Conservation (phyloP, 2,888 invertebrate species). For the Diarsia rubi region DNA sequence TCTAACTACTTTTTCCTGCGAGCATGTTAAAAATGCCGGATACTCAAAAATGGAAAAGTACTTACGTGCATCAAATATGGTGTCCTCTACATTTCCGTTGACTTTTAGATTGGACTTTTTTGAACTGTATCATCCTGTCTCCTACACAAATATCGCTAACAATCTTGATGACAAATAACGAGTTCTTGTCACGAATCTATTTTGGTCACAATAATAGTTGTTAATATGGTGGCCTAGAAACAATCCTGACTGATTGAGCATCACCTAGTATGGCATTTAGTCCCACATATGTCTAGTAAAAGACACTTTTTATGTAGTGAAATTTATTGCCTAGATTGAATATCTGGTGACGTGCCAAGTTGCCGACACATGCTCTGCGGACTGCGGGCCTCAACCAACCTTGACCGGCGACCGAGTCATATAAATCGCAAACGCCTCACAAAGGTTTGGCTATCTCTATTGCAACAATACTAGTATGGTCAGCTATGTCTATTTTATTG, state of each 20-base stretch:
- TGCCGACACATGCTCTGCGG: conserved; percentile 74
- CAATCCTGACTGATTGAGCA: conserved; percentile 41
- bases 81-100: conserved; percentile 52
- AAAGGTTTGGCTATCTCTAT: conserved; percentile 72
- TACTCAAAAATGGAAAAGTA: conserved; percentile 62
- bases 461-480: conserved; percentile 63
- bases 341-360: conserved; percentile 84
- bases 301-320: conserved; percentile 41
- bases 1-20: conserved; percentile 61
- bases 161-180: conserved; percentile 49
- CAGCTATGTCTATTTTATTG: conserved; percentile 53
- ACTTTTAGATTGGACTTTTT: conserved; percentile 36
- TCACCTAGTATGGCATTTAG: conserved; percentile 46
- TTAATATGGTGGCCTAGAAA: conserved; percentile 38
- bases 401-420: conserved; percentile 83
- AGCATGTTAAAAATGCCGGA: conserved; percentile 56
- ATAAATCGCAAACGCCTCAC: conserved; percentile 76
- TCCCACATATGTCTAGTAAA: conserved; percentile 41
- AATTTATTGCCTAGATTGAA: conserved; percentile 69
- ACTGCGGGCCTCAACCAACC: conserved; percentile 86
- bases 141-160: conserved; percentile 50
- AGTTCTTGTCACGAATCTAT: conserved; percentile 43
- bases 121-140: conserved; percentile 44
- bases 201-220: conserved; percentile 46
- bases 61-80: conserved; percentile 28